Conservation (phyloP, 1,140 invertebrate species). For the Temnothorax nylanderi region DNA sequence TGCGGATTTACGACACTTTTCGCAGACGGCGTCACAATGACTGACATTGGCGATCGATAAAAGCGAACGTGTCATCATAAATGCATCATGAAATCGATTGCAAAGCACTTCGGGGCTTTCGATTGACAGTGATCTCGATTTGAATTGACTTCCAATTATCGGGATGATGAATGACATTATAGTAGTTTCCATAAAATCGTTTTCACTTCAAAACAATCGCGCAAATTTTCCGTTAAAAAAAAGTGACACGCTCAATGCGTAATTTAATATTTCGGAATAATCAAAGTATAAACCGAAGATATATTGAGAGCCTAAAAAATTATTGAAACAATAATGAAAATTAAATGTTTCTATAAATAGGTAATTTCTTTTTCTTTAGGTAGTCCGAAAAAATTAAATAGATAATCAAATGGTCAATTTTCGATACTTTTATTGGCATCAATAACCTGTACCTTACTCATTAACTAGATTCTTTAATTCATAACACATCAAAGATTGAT, state of each 20-base stretch:
- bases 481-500: background rate
- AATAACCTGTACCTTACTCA: background rate
- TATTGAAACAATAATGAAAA: background rate
- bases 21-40: constrained; percentile 32
- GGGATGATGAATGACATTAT: background rate
- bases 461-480: background rate
- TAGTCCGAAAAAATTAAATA: background rate
- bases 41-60: constrained; percentile 41
- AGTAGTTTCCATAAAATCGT: background rate
- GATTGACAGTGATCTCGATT: constrained; percentile 12
- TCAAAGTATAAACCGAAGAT: background rate
- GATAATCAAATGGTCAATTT: background rate
- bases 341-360: background rate
- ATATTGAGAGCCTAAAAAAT: background rate
- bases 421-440: background rate
- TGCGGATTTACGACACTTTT: constrained; percentile 11
- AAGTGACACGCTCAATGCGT: background rate
- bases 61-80: constrained; percentile 11
- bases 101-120: background rate
- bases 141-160: constrained; percentile 29
- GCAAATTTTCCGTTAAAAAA: background rate
- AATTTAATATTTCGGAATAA: background rate
- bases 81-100: constrained; percentile 29
- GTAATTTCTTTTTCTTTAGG: background rate
- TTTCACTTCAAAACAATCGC: background rate